Conservation (phyloP, 2,888 invertebrate species). For the Flexamia atlantica region DNA sequence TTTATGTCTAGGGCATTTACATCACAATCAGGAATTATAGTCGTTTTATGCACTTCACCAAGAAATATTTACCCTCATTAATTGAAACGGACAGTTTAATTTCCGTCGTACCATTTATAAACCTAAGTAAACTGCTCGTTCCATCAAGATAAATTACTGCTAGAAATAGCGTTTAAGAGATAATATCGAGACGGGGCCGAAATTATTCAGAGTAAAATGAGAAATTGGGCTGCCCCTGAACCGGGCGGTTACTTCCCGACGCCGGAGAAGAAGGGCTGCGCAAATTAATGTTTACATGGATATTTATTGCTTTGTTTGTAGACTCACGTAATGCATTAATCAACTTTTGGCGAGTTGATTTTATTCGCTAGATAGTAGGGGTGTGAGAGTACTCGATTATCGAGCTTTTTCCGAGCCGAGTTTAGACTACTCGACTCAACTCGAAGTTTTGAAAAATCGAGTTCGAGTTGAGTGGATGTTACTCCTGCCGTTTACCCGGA, state of each 20-base stretch:
- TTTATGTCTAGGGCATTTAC: too few relatives aligned
- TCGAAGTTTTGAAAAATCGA: too few relatives aligned
- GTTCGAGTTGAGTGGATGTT: too few relatives aligned
- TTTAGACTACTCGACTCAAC: too few relatives aligned
- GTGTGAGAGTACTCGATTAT: too few relatives aligned
- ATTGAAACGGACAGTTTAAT: not conserved
- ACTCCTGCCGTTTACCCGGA: too few relatives aligned
- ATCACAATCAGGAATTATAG: too few relatives aligned
- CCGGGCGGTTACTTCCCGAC: slow-evolving; percentile 15
- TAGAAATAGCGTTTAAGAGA: slow-evolving; percentile 38
- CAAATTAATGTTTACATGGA: slow-evolving; percentile 43
- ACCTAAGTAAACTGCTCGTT: slow-evolving; percentile 7
- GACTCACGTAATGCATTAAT: slow-evolving; percentile 34
- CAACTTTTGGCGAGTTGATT: slow-evolving; percentile 27
- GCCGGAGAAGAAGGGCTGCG: slow-evolving; percentile 18
- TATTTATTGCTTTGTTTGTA: slow-evolving; percentile 39
- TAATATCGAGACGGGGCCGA: slow-evolving; percentile 9
- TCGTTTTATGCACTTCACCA: too few relatives aligned
- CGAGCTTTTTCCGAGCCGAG: too few relatives aligned
- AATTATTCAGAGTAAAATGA: slow-evolving; percentile 39
- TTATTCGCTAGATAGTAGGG: too few relatives aligned
- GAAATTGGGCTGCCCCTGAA: slow-evolving; percentile 21
- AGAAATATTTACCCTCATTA: too few relatives aligned
- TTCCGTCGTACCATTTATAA: not conserved
- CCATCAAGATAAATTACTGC: not conserved